Evolutionary conservation across 2,888 invertebrate species (phyloP).

Genomic region (Myopa tessellatipennis): DNA sequence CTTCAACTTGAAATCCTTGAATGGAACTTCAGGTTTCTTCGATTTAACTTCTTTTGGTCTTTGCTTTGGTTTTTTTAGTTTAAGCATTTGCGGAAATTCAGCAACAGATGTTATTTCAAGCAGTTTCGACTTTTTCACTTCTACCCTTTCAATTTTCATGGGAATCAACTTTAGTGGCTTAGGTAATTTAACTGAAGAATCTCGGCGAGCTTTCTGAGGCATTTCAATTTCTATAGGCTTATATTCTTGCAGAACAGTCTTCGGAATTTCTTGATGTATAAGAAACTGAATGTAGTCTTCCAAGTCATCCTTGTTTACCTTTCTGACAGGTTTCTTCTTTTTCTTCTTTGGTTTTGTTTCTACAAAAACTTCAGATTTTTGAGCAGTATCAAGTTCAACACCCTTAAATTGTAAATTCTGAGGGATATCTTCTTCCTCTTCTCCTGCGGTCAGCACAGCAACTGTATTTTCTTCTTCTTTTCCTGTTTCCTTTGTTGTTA

Average conservation of each 20-base stretch:
- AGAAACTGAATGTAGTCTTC: slow-evolving; percentile 66
- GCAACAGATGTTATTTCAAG: slow-evolving; percentile 73
- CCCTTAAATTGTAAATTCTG: slow-evolving; percentile 41
- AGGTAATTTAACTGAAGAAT: slow-evolving; percentile 53
- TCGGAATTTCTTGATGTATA: slow-evolving; percentile 66
- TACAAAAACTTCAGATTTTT: slow-evolving; percentile 25
- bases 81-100: slow-evolving; percentile 74
- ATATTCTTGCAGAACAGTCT: slow-evolving; percentile 66
- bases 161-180: slow-evolving; percentile 65
- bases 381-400: slow-evolving; percentile 34
- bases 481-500: slow-evolving; percentile 56
- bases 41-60: slow-evolving; percentile 69
- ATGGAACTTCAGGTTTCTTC: slow-evolving; percentile 69
- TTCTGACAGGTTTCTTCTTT: slow-evolving; percentile 59
- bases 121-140: slow-evolving; percentile 72
- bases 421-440: slow-evolving; percentile 49
- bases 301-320: slow-evolving; percentile 62
- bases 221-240: slow-evolving; percentile 64
- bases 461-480: slow-evolving; percentile 58
- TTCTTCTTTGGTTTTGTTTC: slow-evolving; percentile 52
- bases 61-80: slow-evolving; percentile 71
- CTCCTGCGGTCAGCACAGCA: slow-evolving; percentile 52
- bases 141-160: slow-evolving; percentile 73
- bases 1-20: slow-evolving; percentile 78
- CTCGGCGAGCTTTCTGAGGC: slow-evolving; percentile 61